These are phyloP conservation scores for Alviniconcha strummeri DNA, from an alignment of 2,888 invertebrate genomes.

Conservation along the genomic window DNA sequence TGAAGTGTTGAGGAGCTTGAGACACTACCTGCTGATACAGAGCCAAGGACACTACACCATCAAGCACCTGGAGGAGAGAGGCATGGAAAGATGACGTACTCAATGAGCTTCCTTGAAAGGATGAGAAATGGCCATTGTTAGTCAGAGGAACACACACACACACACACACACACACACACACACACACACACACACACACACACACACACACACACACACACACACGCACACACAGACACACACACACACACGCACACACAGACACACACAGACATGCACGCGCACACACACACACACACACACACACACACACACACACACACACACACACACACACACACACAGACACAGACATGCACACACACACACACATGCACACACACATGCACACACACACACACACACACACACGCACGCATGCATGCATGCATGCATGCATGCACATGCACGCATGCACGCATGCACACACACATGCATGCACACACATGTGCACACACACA, in stretches of 20 bases:
- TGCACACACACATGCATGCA: background rate
- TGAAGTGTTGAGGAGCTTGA: too few relatives aligned
- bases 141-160: background rate
- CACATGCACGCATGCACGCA: background rate
- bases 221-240: slow-evolving; percentile 13
- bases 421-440: slow-evolving; percentile 16
- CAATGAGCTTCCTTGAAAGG: too few relatives aligned
- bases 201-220: slow-evolving; percentile 1
- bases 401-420: slow-evolving; percentile 26
- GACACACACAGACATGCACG: slow-evolving; percentile 1
- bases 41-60: too few relatives aligned
- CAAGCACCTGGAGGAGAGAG: too few relatives aligned
- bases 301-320: slow-evolving; percentile 26
- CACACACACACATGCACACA: background rate
- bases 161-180: slow-evolving; percentile 19
- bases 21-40: too few relatives aligned
- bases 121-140: too few relatives aligned
- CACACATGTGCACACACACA: background rate
- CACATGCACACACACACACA: slow-evolving; percentile 19
- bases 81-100: too few relatives aligned
- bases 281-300: slow-evolving; percentile 17
- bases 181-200: slow-evolving; percentile 17
- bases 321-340: slow-evolving; percentile 6
- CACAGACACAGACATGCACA: slow-evolving; percentile 12
- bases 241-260: slow-evolving; percentile 27